A percentile compares a stretch with the other conserved stretches of the same genome.
phyloP scores from a whole-genome alignment of 2,797 vertebrate species.

The Neostethus bicornis region DNA sequence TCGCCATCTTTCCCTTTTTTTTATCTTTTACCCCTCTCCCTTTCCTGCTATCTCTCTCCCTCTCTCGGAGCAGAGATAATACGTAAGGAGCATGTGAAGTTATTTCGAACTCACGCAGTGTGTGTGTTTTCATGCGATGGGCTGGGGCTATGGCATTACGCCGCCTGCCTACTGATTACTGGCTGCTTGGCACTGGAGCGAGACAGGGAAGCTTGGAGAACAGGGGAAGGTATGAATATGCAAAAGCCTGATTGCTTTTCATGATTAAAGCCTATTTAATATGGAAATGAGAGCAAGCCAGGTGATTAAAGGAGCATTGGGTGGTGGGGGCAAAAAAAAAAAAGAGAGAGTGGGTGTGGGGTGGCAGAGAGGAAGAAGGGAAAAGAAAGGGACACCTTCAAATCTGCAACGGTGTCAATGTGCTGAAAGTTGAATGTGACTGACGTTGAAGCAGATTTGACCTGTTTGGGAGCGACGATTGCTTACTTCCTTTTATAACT shows the following conservation, averaged over 20 bases:
- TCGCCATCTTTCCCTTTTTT: conserved; percentile 84
- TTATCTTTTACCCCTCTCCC: conserved; percentile 57
- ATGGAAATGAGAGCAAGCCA: conserved; percentile 99
- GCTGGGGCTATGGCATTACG: conserved; percentile 75
- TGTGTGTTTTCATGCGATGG: conserved; percentile 76
- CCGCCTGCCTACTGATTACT: conserved; percentile 86
- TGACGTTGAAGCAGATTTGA: conserved; percentile 26
- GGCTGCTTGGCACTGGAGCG: conserved; percentile 98
- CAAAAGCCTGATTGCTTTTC: conserved; percentile 99
- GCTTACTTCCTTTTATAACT: not conserved
- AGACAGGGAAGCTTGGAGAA: conserved; percentile 93
- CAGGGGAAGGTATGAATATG: conserved; percentile 98
- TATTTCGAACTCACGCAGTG: conserved; percentile 84
- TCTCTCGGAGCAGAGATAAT: conserved; percentile 75
- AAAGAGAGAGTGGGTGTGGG: conserved; percentile 31
- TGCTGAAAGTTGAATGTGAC: conserved; percentile 30
- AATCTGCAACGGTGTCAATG: conserved; percentile 30
- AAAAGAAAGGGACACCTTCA: conserved; percentile 58
- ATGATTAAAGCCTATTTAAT: conserved; percentile 99
- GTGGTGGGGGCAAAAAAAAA: conserved; percentile 70
- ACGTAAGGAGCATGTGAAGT: conserved; percentile 92
- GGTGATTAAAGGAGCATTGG: conserved; percentile 95
- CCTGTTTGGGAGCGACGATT: conserved; percentile 32
- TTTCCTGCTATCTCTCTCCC: conserved; percentile 42
- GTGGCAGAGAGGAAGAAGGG: conserved; percentile 13